A percentile compares a stretch with the other conserved stretches of the same genome.
Conservation (phyloP, 2,888 invertebrate species). For the Lucinisca nassula region DNA sequence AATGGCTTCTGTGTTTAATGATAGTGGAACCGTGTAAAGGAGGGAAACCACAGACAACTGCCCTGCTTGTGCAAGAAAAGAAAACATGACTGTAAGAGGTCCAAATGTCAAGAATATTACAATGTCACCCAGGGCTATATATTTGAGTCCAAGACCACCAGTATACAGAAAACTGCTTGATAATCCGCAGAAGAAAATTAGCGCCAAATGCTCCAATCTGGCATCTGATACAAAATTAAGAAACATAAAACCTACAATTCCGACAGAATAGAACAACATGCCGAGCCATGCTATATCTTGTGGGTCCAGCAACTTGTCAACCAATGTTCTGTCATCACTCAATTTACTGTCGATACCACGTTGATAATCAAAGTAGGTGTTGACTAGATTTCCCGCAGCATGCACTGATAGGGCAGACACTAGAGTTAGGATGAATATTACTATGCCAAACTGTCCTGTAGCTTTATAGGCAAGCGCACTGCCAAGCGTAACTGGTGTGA, state of each 20-base stretch:
- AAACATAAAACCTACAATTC: conserved; percentile 94
- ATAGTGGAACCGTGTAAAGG: conserved; percentile 97
- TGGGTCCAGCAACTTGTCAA: conserved; percentile 96
- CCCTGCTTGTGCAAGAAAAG: conserved; percentile 97
- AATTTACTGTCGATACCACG: conserved; percentile 95
- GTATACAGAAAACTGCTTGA: conserved; percentile 99
- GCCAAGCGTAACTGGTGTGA: conserved; percentile 96
- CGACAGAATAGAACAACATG: conserved; percentile 95
- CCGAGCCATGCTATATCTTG: conserved; percentile 96
- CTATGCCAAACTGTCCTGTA: conserved; percentile 92
- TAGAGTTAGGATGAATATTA: conserved; percentile 92
- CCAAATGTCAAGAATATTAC: conserved; percentile 97
- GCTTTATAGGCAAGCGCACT: conserved; percentile 96
- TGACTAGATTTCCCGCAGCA: conserved; percentile 98
- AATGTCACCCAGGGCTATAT: conserved; percentile 97
- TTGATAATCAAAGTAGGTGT: conserved; percentile 98
- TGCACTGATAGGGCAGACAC: conserved; percentile 97
- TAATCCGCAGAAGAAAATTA: conserved; percentile 98
- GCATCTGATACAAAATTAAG: conserved; percentile 95
- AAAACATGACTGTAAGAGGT: conserved; percentile 97
- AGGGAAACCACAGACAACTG: conserved; percentile 95
- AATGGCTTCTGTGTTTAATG: conserved; percentile 98
- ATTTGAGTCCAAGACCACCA: conserved; percentile 98
- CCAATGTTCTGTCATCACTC: conserved; percentile 97
- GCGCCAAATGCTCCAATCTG: conserved; percentile 97